These are phyloP conservation scores for Pygocentrus nattereri DNA, from an alignment of 2,797 vertebrate species.

Conservation along the genomic window DNA sequence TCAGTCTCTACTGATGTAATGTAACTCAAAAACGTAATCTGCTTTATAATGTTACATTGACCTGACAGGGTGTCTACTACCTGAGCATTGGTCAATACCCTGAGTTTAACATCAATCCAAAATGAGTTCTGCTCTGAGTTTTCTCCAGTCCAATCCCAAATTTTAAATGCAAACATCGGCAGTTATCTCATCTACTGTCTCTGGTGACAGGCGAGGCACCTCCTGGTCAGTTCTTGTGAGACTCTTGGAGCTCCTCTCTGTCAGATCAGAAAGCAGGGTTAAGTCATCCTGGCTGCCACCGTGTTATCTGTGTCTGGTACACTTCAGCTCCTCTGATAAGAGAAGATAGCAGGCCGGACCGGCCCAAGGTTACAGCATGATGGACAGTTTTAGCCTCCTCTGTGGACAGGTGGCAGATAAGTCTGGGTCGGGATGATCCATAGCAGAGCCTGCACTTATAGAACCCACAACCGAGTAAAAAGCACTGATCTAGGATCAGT, in stretches of 20 bases:
- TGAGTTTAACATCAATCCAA: neutral
- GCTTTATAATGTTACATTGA: neutral
- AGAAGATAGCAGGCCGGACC: constrained; percentile 29
- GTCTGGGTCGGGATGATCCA: neutral
- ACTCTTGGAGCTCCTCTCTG: constrained; percentile 18
- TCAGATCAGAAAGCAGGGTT: constrained; percentile 31
- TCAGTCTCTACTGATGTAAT: too few relatives aligned
- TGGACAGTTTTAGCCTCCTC: constrained; percentile 39
- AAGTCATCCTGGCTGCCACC: constrained; percentile 31
- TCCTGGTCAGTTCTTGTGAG: constrained; percentile 19
- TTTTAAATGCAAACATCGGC: constrained; percentile 1
- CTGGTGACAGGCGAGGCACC: neutral
- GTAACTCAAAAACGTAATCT: neutral
- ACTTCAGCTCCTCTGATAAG: constrained; percentile 44
- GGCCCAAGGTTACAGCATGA: constrained; percentile 36
- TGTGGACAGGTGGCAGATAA: constrained; percentile 40
- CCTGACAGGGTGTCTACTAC: too few relatives aligned
- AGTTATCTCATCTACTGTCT: constrained; percentile 14
- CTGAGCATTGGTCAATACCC: neutral
- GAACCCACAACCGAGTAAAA: neutral
- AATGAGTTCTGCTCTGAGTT: neutral
- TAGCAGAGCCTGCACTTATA: neutral
- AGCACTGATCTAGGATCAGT: neutral
- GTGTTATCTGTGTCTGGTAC: constrained; percentile 49
- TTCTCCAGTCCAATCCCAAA: constrained; percentile 18